Base-by-base conservation (phyloP, 2,113 vertebrate species). In the Anguilla japonica region DNA sequence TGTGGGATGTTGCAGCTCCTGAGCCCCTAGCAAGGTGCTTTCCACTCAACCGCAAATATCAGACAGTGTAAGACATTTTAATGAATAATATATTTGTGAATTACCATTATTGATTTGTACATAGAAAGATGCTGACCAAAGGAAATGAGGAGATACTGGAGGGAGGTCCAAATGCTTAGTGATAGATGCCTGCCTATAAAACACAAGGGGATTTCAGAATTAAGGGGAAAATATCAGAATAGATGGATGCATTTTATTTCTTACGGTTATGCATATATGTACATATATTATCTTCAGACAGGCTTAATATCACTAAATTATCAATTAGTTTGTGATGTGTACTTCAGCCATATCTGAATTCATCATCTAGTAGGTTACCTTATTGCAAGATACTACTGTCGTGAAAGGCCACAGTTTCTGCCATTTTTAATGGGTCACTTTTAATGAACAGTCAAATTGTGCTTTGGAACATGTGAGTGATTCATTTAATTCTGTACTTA, bases 1-100 rank as follows among this genome's bases (percentile, higher is more conserved):
- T 75, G 71, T 75, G 71, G 71, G 71, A 75, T 11, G 71, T 6
- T 34, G 29, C 71, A 34, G 26, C n/a, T 13, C 71, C 26, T 75
- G 50, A 14, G 50, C 71, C 71, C 71, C n/a, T 75, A 75, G 71
- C 71, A 75, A 34, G 71, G 71, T 75, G 71, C 34, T 75, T 75
- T 75, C 34, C 71, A 34, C 71, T 75, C 26, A 7, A 75, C 34
- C 1, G 71, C 71, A 75, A 29, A 75, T 75, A 75, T 75, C 71
- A 75, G 71, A 75, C 71, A 75, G 26, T 75, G n/a, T 34, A 34
- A 75, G 71, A 75, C 71, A 75, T 29, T 75, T 75, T 34, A 75
- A 75, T 75, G 71, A 75, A 75, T 75, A 75, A 75, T 75, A 75
- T 75, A 75, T 75, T 75, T 75, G n/a, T 75, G 71, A 75, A 75